A percentile compares a stretch with the other conserved stretches of the same genome.
phyloP scores from a whole-genome alignment of 1,140 invertebrate species.

The Wasmannia auropunctata region DNA sequence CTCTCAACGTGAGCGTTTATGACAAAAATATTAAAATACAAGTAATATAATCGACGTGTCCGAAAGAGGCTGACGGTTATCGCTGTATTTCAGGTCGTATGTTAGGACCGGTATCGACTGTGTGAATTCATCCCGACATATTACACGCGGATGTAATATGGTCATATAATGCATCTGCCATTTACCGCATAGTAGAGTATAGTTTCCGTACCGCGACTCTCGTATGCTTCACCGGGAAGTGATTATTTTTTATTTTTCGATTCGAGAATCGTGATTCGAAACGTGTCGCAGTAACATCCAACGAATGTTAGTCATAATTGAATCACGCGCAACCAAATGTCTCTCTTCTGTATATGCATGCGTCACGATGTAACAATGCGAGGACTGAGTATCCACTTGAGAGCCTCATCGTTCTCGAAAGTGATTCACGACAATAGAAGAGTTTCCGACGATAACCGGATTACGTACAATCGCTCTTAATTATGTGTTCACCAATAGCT shows the following conservation, averaged over 20 bases:
- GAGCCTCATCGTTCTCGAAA: background rate
- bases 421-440: background rate
- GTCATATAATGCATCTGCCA: background rate
- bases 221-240: background rate
- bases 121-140: slow-evolving; percentile 14
- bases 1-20: slow-evolving; percentile 32
- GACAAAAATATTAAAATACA: too few species aligned
- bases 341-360: background rate
- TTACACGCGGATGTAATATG: background rate
- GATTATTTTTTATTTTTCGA: background rate
- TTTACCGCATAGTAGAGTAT: background rate
- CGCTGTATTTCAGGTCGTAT: background rate
- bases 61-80: slow-evolving; percentile 16
- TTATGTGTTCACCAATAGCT: background rate
- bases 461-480: background rate
- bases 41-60: slow-evolving; percentile 39
- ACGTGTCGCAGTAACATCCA: background rate
- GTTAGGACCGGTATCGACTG: slow-evolving; percentile 10
- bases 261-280: background rate
- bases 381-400: background rate
- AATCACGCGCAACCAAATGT: background rate
- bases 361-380: background rate
- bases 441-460: background rate
- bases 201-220: background rate
- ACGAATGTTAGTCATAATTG: slow-evolving; percentile 32